Evolutionary conservation across 2,113 vertebrate species (phyloP), one percentile per base, ranked within the genome.

Genomic region (Callionymus lyra): DNA sequence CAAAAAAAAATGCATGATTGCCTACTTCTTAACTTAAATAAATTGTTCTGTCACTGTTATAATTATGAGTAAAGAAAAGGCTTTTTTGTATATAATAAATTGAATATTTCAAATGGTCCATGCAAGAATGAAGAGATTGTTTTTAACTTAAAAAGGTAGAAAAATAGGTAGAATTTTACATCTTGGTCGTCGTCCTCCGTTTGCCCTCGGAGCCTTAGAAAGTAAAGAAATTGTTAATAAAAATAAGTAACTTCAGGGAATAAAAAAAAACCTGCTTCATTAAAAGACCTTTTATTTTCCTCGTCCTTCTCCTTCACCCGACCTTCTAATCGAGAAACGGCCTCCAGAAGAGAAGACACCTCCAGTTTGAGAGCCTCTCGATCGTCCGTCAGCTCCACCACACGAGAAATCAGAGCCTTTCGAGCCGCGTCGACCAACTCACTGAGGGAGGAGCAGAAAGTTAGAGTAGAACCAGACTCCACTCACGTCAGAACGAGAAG

Each of bases 351-450:
- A 31, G 83, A 76, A 10, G 59, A 44, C 42, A 80, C 50, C 56
- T 86, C 84, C 47, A 84, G 49, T 37, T 62, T 56, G 11, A 85
- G 74, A 38, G 76, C 56, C 19, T 83, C 76, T 6, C 86, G 81
- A 51, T 86, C 84, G 37, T 79, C 85, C 18, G 80, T 86, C 69
- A 87, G 65, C 65, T 87, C 86, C 2, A 79, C 83, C 1, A 85
- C 84, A 11, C 86, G 81, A 21, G 63, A 81, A 51, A 87, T 83
- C 33, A 87, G 46, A 12, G 80, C 65, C 15, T 82, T 86, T 16
- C 86, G 84, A 35, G 85, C 86, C 37, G 74, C 43, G 14, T 88
- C 85, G 15, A 72, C 54, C 16, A 68, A 42, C 43, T 84, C 82
- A 40, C 86, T 87, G 58, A 34, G 8, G 27, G 10, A 44, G n/a